Base-by-base conservation (phyloP, 1,140 invertebrate genomes). In the Polyergus mexicanus region DNA sequence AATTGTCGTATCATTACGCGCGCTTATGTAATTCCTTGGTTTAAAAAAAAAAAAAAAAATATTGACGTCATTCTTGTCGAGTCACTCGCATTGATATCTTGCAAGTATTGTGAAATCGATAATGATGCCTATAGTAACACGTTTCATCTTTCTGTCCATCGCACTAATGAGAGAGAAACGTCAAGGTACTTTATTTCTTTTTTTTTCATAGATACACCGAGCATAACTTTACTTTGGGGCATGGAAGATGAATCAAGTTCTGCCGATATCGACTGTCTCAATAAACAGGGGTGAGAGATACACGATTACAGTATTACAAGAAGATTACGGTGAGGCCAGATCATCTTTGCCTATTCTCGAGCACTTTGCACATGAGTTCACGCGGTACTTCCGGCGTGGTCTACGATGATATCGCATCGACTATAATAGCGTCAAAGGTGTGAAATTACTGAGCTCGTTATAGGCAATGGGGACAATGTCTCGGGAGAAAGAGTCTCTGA, bases 171-270 rank as follows among this genome's bases (percentile, higher is more conserved):
- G 47, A 65, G 63, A 54, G 65, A n/a, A 4, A 51, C 44, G 60
- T 38, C 47, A 41, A 41, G n/a, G 7, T 74, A 68, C 41, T 60
- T 13, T 3, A 41, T 28, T 28, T n/a, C n/a, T 66, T 66, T 38
- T 78, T 77, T 51, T 88, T 19, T 71, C 56, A 85, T 69, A 77
- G 76, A 41, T 89, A 89, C 87, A 85, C 65, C 89, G 85, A 91
- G 90, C 89, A 88, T 84, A 89, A 87, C 32, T 91, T 89, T 91
- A 91, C 90, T 81, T 89, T 89, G 88, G 88, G 88, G 78, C 85
- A 77, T 86, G 77, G 60, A 86, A 86, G 84, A 74, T 83, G 72
- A 51, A 80, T 78, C 35, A 65, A 75, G 28, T 74, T 80, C 56
- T 85, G 87, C 28, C 74, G 68, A 72, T 76, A 83, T 83, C 72